Evolutionary conservation across 2,888 invertebrate species (phyloP), one percentile per base, ranked within the genome.

Genomic region (Diplolepis rosae): DNA sequence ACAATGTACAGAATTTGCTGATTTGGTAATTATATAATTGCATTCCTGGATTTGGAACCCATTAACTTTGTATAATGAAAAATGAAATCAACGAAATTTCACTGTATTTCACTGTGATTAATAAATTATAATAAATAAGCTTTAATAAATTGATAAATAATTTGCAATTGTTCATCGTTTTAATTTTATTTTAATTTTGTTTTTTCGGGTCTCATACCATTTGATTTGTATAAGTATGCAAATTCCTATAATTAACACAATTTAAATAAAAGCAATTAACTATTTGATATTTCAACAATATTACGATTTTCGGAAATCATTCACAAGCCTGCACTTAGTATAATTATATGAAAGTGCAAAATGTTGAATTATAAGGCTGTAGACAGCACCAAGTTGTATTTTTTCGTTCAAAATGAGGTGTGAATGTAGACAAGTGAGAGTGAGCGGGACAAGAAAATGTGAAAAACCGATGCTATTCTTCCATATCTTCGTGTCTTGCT

Each of bases 281-380:
- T n/a, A n/a, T n/a, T n/a, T n/a, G n/a, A 15, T 2, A 48, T 48
- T 48, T 48, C 48, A 48, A 48, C 48, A 48, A 48, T 32, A 22
- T 48, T 48, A 2, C 35, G 56, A 56, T 1, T 32, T 32, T 32
- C 4, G 4, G 11, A 18, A 1, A 22, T 24, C 6, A 18, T 1
- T 22, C 2, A 9, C 22, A 11, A 50, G 24, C 7, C 9, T 22
- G 11, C 22, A 24, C 56, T 56, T 56, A 56, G 52, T 51, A 45
- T 65, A 70, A 35, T 68, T 66, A 52, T 65, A 51, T 50, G 32
- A 61, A 45, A 39, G 56, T 56, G 52, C 54, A 56, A 65, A 54
- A 66, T 24, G 15, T 61, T 68, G 15, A 48, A 52, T 27, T 52
- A n/a, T n/a, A n/a, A n/a, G n/a, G n/a, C n/a, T n/a, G n/a, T n/a